These are phyloP conservation scores for Axis porcinus DNA, from an alignment of 2,113 vertebrate species.

Conservation along the genomic window DNA sequence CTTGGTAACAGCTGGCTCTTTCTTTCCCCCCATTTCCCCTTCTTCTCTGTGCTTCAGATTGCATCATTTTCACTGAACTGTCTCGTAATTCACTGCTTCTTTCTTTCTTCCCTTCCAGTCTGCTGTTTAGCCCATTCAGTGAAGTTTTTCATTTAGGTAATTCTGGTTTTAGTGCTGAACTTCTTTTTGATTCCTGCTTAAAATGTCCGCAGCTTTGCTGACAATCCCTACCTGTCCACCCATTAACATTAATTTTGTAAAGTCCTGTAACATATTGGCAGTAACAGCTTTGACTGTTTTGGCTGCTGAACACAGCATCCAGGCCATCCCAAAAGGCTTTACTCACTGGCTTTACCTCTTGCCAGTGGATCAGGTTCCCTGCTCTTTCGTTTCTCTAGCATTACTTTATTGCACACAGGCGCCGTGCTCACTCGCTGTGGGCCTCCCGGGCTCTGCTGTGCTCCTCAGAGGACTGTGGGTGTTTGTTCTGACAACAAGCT, in stretches of 20 bases:
- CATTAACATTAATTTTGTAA: background rate
- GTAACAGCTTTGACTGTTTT: background rate
- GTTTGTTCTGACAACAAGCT: background rate
- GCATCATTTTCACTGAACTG: background rate
- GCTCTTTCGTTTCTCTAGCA: background rate
- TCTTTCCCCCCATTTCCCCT: background rate
- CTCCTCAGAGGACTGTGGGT: background rate
- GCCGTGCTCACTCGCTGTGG: background rate
- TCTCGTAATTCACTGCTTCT: background rate
- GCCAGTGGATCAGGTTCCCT: background rate
- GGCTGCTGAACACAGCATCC: background rate
- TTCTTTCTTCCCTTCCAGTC: background rate
- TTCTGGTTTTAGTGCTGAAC: background rate
- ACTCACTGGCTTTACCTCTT: background rate
- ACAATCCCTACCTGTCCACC: background rate
- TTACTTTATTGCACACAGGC: background rate
- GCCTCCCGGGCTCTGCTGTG: background rate
- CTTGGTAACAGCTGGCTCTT: accelerated
- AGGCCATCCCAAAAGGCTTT: background rate
- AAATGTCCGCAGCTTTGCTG: background rate
- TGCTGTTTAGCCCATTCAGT: background rate
- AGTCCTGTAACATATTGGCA: background rate
- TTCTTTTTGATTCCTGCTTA: background rate
- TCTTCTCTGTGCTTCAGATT: background rate
- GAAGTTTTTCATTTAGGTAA: background rate